Base-by-base conservation (phyloP, 2,888 invertebrate species). In the Thereva unica region DNA sequence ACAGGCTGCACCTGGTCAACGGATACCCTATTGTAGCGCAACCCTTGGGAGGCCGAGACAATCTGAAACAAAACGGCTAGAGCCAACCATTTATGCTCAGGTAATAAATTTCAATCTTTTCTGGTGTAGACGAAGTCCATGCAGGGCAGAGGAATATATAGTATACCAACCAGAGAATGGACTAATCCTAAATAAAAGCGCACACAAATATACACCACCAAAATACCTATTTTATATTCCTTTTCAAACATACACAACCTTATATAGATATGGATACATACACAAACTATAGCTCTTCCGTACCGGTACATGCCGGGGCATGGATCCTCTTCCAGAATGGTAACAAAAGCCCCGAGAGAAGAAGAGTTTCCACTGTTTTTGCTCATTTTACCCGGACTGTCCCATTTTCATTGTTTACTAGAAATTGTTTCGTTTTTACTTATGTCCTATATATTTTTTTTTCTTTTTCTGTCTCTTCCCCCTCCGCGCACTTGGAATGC, bases 31-130 rank as follows among this genome's bases (percentile, higher is more conserved):
- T 67, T 80, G 79, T 73, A 81, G 79, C 72, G 80, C 81, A 71
- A 81, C 81, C 53, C 70, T 81, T 71, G 81, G 81, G 66, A 75
- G 81, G 50, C 80, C 80, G 47, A 73, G 81, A 71, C 80, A 78
- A 73, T 69, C 77, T 70, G 80, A 81, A 64, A 70, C 77, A 68
- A 80, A 80, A 72, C 78, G 80, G 35, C 76, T 77, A 66, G 81
- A 81, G 71, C 80, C 81, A 67, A 80, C 80, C 69, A 81, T 81
- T 72, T 81, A 80, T 73, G 80, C 81, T 69, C 81, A 81, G 80
- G 81, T 81, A 81, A 80, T 76, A 75, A 76, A 78, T 74, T 77
- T 78, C 74, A 75, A 76, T 73, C 76, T 79, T 71, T 74, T 75
- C 72, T 75, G 74, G 63, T 23, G 23, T 23, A 23, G 23, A 23